phyloP scores from a whole-genome alignment of 2,797 vertebrate genomes.

The Epinephelus malabaricus region DNA sequence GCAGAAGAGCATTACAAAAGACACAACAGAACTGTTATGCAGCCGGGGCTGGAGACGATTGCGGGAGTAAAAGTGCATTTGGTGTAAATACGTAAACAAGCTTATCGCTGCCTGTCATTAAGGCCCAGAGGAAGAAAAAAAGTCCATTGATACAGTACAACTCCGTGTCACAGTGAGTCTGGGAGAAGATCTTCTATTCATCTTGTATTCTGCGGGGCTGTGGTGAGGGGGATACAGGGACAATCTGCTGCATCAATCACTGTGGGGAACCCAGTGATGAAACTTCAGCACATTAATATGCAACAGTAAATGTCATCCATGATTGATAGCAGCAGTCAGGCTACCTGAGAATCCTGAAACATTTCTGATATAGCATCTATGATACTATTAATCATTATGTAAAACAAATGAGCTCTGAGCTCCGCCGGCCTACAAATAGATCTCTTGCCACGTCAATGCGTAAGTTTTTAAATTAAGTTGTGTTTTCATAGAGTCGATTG shows the following conservation, averaged over 20 bases:
- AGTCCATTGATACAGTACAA: constrained; percentile 22
- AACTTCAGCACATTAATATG: constrained; percentile 62
- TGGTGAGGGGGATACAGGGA: constrained; percentile 14
- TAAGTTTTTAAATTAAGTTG: not conserved
- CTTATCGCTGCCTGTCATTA: constrained; percentile 43
- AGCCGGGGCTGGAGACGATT: not conserved
- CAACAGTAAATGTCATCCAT: constrained; percentile 55
- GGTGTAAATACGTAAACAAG: constrained; percentile 29
- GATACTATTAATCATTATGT: constrained; percentile 38
- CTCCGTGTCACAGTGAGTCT: constrained; percentile 9
- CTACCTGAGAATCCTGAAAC: constrained; percentile 52
- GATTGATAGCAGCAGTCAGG: constrained; percentile 60
- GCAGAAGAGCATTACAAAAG: constrained; percentile 37
- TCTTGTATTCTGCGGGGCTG: constrained; percentile 41
- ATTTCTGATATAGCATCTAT: constrained; percentile 34
- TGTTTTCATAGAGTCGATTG: not conserved
- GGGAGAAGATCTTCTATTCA: constrained; percentile 43
- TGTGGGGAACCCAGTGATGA: constrained; percentile 45
- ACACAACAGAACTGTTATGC: not conserved
- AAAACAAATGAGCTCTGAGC: constrained; percentile 38
- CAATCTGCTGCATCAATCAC: constrained; percentile 65
- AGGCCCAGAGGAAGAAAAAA: constrained; percentile 18
- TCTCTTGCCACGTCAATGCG: not conserved
- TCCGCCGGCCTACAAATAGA: not conserved
- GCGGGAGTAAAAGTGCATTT: constrained; percentile 8